These are phyloP conservation scores for Nymphalis polychloros DNA, from an alignment of 2,888 invertebrate species.

Conservation along the genomic window DNA sequence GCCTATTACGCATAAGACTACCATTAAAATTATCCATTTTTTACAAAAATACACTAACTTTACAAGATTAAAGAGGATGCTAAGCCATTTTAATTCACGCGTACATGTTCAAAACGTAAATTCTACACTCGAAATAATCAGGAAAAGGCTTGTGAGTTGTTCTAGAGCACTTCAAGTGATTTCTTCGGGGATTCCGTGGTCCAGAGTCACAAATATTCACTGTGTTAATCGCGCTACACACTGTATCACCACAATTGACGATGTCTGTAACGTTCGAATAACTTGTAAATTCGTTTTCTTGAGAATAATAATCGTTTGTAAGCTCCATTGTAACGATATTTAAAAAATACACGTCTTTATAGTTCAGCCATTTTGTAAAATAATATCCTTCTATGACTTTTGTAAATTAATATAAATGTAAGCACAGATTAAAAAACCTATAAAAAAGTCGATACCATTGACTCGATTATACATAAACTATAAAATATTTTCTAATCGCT, in stretches of 20 bases:
- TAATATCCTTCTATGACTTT: conserved; percentile 25
- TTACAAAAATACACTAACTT: conserved; percentile 47
- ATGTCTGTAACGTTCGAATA: conserved; percentile 51
- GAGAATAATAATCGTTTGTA: conserved; percentile 57
- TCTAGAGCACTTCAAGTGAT: conserved; percentile 54
- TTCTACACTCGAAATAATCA: conserved; percentile 52
- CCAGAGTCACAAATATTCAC: conserved; percentile 52
- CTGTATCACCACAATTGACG: conserved; percentile 55
- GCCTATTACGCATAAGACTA: conserved; percentile 56
- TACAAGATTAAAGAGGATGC: conserved; percentile 52
- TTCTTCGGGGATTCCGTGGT: conserved; percentile 50
- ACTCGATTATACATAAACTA: not conserved
- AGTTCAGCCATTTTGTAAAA: conserved; percentile 78
- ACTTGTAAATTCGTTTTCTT: conserved; percentile 60
- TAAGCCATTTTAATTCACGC: conserved; percentile 59
- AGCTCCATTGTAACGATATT: conserved; percentile 74
- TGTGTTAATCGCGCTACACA: conserved; percentile 48
- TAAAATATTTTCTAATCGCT: too few relatives aligned
- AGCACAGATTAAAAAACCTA: conserved; percentile 5
- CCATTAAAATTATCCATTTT: conserved; percentile 56
- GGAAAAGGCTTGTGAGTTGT: conserved; percentile 61
- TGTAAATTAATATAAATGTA: conserved; percentile 5
- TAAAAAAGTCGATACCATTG: not conserved
- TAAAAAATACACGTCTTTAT: conserved; percentile 72
- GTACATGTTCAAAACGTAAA: conserved; percentile 48